These are phyloP conservation scores for Pardosa pseudoannulata DNA, from an alignment of 2,888 invertebrate genomes.

Conservation along the genomic window DNA sequence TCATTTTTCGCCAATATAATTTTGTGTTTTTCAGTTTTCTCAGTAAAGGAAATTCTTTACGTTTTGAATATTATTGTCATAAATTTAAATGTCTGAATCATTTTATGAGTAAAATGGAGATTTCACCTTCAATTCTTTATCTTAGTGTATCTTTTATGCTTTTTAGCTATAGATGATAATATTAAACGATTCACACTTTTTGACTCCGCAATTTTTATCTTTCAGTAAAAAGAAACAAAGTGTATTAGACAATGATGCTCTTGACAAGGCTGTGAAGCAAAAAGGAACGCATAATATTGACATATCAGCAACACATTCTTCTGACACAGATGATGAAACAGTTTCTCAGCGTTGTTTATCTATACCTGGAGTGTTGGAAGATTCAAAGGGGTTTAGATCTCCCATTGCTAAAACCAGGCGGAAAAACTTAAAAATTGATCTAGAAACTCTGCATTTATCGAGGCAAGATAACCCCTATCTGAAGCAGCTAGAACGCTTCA, in stretches of 20 bases:
- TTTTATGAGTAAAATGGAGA: too few species aligned
- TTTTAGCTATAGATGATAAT: too few species aligned
- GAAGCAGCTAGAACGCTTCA: conserved; percentile 73
- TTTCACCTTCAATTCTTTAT: too few species aligned
- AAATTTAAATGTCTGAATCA: too few species aligned
- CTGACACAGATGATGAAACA: not conserved
- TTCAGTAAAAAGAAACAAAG: conserved; percentile 51
- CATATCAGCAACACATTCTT: not conserved
- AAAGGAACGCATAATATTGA: conserved; percentile 23
- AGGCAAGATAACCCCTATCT: conserved; percentile 90
- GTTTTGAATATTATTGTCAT: too few species aligned
- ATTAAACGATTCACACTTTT: not conserved
- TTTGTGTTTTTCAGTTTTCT: too few species aligned
- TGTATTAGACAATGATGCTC: conserved; percentile 40
- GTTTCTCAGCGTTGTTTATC: conserved; percentile 24
- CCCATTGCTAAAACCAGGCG: conserved; percentile 67
- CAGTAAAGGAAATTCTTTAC: too few species aligned
- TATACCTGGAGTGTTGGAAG: conserved; percentile 5
- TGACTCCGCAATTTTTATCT: too few species aligned
- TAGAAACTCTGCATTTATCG: conserved; percentile 88
- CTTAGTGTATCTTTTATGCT: too few species aligned
- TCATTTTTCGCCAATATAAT: too few species aligned
- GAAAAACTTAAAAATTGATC: conserved; percentile 81
- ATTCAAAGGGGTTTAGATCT: conserved; percentile 39
- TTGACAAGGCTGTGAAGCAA: conserved; percentile 19